Base-by-base conservation (phyloP, 2,888 invertebrate genomes). In the Chalcis sispes region DNA sequence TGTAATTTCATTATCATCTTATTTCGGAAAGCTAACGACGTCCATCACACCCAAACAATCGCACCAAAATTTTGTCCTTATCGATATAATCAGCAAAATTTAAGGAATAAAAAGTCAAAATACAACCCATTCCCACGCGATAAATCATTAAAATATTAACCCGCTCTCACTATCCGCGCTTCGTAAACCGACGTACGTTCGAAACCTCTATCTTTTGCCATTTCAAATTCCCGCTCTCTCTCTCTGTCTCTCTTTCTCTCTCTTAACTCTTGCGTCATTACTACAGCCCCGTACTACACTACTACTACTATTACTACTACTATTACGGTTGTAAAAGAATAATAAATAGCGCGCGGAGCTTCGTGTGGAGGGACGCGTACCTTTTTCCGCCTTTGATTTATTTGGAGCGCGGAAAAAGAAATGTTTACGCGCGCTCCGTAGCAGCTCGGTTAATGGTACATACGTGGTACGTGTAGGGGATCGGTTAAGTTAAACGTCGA, bases 341-440 rank as follows among this genome's bases (percentile, higher is more conserved):
- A 72, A 72, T 72, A 72, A 72, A 72, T 62, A 72, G 64, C n/a
- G 27, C 40, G 61, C 61, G 70, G 40, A 61, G 71, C 42, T 42
- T 36, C 25, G 25, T 4, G 8, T 2, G n/a, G n/a, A 56, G 32
- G 46, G 48, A 36, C 48, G 48, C 48, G 59, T 48, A 25, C 69
- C 36, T 58, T 46, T 69, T n/a, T 48, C 3, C 15, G 32, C 8
- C 62, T 61, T 62, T 71, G 62, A 71, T 71, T 62, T 71, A 71
- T 71, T 62, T 62, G 36, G 50, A 40, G 15, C 40, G 59, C 23
- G 40, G 20, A 46, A 36, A 50, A 56, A 40, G n/a, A 72, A 36
- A 64, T 36, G 64, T 72, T 72, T 72, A 58, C 46, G 42, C 2
- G 8, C 7, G 42, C 13, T n/a, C n/a, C n/a, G n/a, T n/a, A n/a